Conservation (phyloP, 2,797 vertebrate genomes). For the Squalus acanthias region DNA sequence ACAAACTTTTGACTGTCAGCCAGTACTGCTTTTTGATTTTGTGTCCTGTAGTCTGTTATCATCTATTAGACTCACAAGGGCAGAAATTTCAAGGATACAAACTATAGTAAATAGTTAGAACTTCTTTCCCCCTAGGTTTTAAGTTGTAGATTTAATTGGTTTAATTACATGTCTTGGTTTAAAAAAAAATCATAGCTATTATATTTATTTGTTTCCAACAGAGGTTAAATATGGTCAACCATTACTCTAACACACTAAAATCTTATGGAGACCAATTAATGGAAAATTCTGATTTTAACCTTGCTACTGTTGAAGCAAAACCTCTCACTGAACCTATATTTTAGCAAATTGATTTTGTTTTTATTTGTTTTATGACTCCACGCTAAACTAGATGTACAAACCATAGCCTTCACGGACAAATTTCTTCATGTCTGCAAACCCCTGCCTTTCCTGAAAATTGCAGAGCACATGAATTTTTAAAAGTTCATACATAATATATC, state of each 20-base stretch:
- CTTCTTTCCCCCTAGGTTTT: background rate
- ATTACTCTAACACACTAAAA: background rate
- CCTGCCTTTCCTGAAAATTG: slow-evolving; percentile 44
- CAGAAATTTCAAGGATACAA: background rate
- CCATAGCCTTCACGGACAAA: background rate
- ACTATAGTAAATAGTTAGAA: background rate
- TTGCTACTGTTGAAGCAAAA: background rate
- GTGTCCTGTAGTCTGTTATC: background rate
- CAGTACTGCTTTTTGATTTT: background rate
- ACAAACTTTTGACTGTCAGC: background rate
- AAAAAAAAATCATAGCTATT: background rate
- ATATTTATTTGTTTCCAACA: background rate
- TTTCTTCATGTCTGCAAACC: background rate
- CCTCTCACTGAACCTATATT: background rate
- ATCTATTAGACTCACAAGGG: background rate
- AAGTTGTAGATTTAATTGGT: background rate
- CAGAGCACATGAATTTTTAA: slow-evolving; percentile 68
- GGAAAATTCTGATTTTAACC: background rate
- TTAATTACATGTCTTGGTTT: background rate
- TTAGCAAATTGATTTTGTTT: background rate
- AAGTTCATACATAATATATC: slow-evolving; percentile 88
- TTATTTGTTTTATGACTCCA: background rate
- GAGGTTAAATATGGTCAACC: background rate
- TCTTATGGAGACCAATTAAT: background rate
- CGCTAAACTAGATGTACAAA: background rate